Evolutionary conservation across 2,797 vertebrate species (phyloP), one percentile per base, ranked within the genome.

Genomic region (Lateolabrax maculatus): DNA sequence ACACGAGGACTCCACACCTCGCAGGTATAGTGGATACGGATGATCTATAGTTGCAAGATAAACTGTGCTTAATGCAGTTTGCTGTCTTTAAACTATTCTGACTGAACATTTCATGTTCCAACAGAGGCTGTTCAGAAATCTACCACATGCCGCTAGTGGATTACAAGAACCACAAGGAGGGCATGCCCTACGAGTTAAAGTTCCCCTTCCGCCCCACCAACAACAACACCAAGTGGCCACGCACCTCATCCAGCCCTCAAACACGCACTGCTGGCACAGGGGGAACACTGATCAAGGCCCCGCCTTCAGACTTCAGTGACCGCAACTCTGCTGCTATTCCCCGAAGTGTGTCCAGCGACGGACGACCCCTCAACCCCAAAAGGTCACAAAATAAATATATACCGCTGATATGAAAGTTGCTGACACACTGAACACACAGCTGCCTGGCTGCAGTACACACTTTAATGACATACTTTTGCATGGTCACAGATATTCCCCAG

Each of bases 111-210:
- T 43, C 8, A 43, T 80, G 34, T 79, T n/a, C 60, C 66, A 37
- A 81, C 92, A 99, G 98, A 94, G 97, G 98, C 88, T 98, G 96
- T 90, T 98, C 98, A 0, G 98, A 99, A 95, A 97, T 97, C 77
- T 98, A 97, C 91, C 97, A 98, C 88, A 95, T 98, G 97, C 98
- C 98, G 1, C 96, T 98, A 56, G 97, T 99, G 95, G 98, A 99
- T 84, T 99, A 99, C 93, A 99, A 99, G 90, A 95, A 98, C 93
- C 95, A 95, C 89, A 97, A 98, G 25, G 98, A 99, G 84, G 97
- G 97, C 51, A 96, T 97, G 93, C 93, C 97, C 0, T 99, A 98
- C 0, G 98, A 99, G 64, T 95, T 98, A 87, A 99, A 99, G 93
- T 98, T 98, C 89, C 97, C 98, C 37, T 98, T 98, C 94, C 96